Percentiles rank a stretch among this genome's conserved stretches.
Evolutionary conservation across 1,140 invertebrate species (phyloP).

Genomic region (Prorops nasuta): DNA sequence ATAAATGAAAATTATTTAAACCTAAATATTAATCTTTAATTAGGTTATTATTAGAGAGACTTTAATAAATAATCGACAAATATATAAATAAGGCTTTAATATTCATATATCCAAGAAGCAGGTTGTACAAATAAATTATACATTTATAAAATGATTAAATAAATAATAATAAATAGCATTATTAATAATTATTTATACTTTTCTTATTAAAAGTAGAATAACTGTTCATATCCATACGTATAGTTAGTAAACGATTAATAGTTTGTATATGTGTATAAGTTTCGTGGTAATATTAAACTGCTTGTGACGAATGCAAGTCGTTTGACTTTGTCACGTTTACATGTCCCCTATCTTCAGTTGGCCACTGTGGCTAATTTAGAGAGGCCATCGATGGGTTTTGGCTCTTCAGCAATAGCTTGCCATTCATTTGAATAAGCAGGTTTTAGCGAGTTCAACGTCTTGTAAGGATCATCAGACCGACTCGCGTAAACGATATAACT

Average conservation of each 20-base stretch:
- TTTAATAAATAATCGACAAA: too few species aligned
- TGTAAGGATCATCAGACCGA: neutral
- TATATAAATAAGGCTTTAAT: too few species aligned
- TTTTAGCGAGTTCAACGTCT: neutral
- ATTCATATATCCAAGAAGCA: too few species aligned
- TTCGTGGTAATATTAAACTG: neutral
- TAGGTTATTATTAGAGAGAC: too few species aligned
- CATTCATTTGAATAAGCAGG: conserved; percentile 11
- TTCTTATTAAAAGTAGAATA: too few species aligned
- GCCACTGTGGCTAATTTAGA: too few species aligned
- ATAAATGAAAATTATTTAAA: too few species aligned
- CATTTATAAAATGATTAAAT: too few species aligned
- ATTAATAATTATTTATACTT: too few species aligned
- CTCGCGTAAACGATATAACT: neutral
- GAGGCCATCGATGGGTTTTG: neutral
- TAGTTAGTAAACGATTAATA: neutral
- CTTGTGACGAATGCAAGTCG: neutral
- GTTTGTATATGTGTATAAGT: neutral
- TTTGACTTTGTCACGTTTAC: neutral
- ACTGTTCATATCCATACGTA: neutral
- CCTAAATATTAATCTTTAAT: too few species aligned
- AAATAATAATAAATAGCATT: too few species aligned
- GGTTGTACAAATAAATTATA: too few species aligned
- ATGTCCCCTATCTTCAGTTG: neutral
- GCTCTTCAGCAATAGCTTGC: conserved; percentile 11